phyloP scores from a whole-genome alignment of 2,888 invertebrate species.

The Lysandra bellargus region DNA sequence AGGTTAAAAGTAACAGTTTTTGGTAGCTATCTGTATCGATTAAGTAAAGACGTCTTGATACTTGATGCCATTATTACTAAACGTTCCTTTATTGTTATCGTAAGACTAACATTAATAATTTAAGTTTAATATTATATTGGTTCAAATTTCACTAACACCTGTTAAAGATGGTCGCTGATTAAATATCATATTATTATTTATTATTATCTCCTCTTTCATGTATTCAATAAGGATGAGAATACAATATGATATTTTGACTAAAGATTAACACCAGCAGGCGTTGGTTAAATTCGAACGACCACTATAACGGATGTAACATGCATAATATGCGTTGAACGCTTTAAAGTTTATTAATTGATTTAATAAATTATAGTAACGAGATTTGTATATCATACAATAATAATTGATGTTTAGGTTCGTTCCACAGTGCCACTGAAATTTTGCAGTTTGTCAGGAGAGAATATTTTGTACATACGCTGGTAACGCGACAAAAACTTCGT shows the following conservation, averaged over 20 bases:
- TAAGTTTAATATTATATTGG: neutral
- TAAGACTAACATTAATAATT: slow-evolving; percentile 14
- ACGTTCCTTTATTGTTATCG: slow-evolving; percentile 8
- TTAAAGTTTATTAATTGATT: neutral
- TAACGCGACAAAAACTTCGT: too few relatives aligned
- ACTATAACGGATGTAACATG: neutral
- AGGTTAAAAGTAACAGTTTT: neutral
- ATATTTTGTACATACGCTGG: too few relatives aligned
- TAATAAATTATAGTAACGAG: neutral
- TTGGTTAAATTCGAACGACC: neutral
- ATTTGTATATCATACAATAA: neutral
- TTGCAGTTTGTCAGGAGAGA: neutral
- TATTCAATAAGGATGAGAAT: neutral
- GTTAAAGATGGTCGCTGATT: neutral
- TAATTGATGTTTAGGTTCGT: neutral
- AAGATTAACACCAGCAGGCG: neutral
- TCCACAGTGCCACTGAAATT: neutral
- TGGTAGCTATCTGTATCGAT: neutral
- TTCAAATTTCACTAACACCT: neutral
- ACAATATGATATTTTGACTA: too few relatives aligned
- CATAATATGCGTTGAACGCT: neutral
- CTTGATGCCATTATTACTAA: slow-evolving; percentile 7
- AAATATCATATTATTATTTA: neutral
- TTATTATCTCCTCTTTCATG: neutral
- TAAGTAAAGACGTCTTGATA: slow-evolving; percentile 4